Evolutionary conservation across 2,113 vertebrate species (phyloP), one percentile per base, ranked within the genome.

Genomic region (Rutilus rutilus): DNA sequence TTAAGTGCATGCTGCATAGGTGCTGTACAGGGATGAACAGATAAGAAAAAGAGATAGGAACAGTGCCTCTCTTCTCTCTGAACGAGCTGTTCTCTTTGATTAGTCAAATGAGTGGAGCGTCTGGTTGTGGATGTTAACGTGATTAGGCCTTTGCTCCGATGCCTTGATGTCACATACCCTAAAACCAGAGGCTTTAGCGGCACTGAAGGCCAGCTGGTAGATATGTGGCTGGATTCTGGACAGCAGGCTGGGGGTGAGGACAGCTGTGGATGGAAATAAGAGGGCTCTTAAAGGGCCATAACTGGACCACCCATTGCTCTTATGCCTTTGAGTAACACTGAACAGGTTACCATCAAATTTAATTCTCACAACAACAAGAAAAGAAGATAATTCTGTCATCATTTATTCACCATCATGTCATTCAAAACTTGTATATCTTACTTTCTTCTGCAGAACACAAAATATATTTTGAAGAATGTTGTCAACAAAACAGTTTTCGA

Each of bases 121-220:
- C 91, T 93, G 93, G 92, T 90, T 87, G 86, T 93, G 90, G 84
- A 93, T 87, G 90, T 73, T 90, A 89, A 90, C 54, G 11, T 86
- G 86, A 90, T 91, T 89, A 96, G 94, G 90, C 93, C 93, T 95
- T 96, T 95, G 95, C 93, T 93, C 91, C 93, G 89, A 91, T 94
- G 92, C 85, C 77, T 92, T 92, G 92, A 94, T 95, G 95, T 94
- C 94, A 90, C 93, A 92, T 93, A 93, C 94, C 94, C 92, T 96
- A 96, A 96, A 81, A 96, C 96, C 95, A 95, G 95, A 92, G 91
- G 88, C 88, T 94, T 91, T 62, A 90, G 91, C 92, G 92, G 78
- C 57, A 0, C 82, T 87, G 91, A 47, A 84, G 90, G 94, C 93
- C 95, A 96, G 95, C 94, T 95, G 95, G 94, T 94, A 95, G 94